phyloP scores from a whole-genome alignment of 64 coral and sea anemone genomes.

The Pachyseris speciosa region DNA sequence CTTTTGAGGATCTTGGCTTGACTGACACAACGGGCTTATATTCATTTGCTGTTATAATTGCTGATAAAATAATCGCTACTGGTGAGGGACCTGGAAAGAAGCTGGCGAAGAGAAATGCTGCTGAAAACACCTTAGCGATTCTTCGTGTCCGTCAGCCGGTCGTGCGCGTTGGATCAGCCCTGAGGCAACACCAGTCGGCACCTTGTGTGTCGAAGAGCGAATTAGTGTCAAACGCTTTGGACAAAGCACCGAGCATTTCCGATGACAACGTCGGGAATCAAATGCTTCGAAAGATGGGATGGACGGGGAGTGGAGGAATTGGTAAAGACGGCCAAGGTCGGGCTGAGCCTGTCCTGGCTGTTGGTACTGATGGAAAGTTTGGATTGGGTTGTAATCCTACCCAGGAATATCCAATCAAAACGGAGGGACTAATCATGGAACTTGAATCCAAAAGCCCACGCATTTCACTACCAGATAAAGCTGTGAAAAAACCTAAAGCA shows the following conservation, averaged over 20 bases:
- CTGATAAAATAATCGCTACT: slow-evolving; percentile 67
- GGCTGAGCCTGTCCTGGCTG: slow-evolving; percentile 76
- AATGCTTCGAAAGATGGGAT: slow-evolving; percentile 94
- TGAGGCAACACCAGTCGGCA: slow-evolving; percentile 41
- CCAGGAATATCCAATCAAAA: slow-evolving; percentile 74
- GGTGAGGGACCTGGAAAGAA: slow-evolving; percentile 66
- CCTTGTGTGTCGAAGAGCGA: slow-evolving; percentile 67
- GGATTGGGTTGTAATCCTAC: slow-evolving; percentile 60
- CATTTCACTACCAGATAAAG: slow-evolving; percentile 22
- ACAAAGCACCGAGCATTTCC: slow-evolving; percentile 68
- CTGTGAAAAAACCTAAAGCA: slow-evolving; percentile 15
- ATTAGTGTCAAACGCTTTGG: slow-evolving; percentile 60
- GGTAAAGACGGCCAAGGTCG: slow-evolving; percentile 82
- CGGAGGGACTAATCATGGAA: slow-evolving; percentile 66
- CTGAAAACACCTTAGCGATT: slow-evolving; percentile 78
- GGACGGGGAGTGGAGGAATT: slow-evolving; percentile 86
- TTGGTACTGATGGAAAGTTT: slow-evolving; percentile 69
- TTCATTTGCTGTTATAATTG: slow-evolving; percentile 73
- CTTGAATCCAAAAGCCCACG: slow-evolving; percentile 65
- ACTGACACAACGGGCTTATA: slow-evolving; percentile 16
- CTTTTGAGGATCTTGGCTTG: slow-evolving; percentile 69
- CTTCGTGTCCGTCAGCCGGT: slow-evolving; percentile 82
- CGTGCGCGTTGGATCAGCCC: not conserved
- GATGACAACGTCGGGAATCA: slow-evolving; percentile 91
- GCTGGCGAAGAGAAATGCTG: slow-evolving; percentile 75